Conservation (phyloP, 2,888 invertebrate genomes). For the Mesorhabditis sp. region DNA sequence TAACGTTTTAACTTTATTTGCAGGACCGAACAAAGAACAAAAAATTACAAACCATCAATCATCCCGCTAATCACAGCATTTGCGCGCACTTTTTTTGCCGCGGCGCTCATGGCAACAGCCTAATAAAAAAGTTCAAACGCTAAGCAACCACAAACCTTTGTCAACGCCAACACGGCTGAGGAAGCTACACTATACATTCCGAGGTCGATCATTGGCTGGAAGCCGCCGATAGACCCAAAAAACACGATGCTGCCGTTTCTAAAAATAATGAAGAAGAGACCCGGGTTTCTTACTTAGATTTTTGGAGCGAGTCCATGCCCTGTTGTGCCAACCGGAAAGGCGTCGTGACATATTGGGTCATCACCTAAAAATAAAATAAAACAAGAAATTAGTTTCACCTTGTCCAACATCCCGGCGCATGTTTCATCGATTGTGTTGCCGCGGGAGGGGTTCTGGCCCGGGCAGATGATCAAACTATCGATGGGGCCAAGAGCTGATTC, state of each 20-base stretch:
- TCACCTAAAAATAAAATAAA: conserved; percentile 8
- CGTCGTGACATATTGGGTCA: conserved; percentile 31
- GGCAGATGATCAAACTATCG: neutral
- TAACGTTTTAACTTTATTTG: neutral
- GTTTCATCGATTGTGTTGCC: conserved; percentile 1
- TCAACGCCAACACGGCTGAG: conserved; percentile 35
- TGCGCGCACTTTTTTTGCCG: conserved; percentile 11
- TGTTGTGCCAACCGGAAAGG: conserved; percentile 40
- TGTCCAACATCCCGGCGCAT: neutral
- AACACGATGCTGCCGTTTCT: conserved; percentile 33
- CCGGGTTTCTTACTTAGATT: conserved; percentile 32
- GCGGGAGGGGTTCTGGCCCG: neutral
- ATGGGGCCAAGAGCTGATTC: neutral
- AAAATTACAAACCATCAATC: conserved; percentile 6
- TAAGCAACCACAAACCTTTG: conserved; percentile 21
- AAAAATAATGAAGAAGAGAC: conserved; percentile 5
- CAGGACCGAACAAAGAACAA: neutral
- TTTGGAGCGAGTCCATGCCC: conserved; percentile 32
- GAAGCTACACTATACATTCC: conserved; percentile 45
- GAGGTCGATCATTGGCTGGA: conserved; percentile 42
- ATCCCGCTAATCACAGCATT: conserved; percentile 8
- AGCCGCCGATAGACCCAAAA: conserved; percentile 34
- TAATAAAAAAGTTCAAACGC: neutral
- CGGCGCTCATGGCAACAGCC: neutral
- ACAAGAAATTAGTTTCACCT: conserved; percentile 12